Percentiles rank a stretch among this genome's conserved stretches.
Evolutionary conservation across 2,888 invertebrate genomes (phyloP).

Genomic region (Pollenia labialis): DNA sequence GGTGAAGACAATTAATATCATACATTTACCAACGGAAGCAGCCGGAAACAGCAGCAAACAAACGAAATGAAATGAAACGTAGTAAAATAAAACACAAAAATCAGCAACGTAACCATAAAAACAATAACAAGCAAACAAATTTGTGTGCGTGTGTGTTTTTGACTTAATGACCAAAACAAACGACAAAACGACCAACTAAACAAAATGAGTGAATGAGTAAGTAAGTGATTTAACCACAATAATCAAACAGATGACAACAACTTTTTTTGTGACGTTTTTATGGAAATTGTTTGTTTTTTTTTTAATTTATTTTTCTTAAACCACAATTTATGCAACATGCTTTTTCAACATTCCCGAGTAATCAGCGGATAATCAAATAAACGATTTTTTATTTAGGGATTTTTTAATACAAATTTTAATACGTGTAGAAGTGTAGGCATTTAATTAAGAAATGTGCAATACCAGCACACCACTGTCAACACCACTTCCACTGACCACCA

Average conservation of each 20-base stretch:
- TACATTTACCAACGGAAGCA: slow-evolving; percentile 33
- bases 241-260: slow-evolving; percentile 47
- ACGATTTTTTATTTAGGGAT: neutral
- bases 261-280: slow-evolving; percentile 16
- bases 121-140: slow-evolving; percentile 32
- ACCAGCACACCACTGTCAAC: slow-evolving; percentile 25
- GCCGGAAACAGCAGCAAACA: slow-evolving; percentile 35
- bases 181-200: neutral
- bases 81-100: neutral
- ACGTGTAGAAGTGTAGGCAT: neutral
- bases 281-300: slow-evolving; percentile 8
- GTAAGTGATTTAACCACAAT: slow-evolving; percentile 30
- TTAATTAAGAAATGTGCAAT: slow-evolving; percentile 42
- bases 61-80: slow-evolving; percentile 14
- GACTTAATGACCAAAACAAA: neutral
- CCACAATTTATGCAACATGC: slow-evolving; percentile 28
- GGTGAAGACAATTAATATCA: slow-evolving; percentile 38
- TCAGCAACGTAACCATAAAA: slow-evolving; percentile 16
- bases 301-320: neutral
- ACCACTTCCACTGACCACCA: slow-evolving; percentile 27
- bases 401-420: neutral
- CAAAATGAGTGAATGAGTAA: neutral
- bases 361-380: slow-evolving; percentile 26
- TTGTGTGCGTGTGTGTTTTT: neutral
- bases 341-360: slow-evolving; percentile 5